phyloP scores from a whole-genome alignment of 2,888 invertebrate genomes.

The Oscheius sp. region DNA sequence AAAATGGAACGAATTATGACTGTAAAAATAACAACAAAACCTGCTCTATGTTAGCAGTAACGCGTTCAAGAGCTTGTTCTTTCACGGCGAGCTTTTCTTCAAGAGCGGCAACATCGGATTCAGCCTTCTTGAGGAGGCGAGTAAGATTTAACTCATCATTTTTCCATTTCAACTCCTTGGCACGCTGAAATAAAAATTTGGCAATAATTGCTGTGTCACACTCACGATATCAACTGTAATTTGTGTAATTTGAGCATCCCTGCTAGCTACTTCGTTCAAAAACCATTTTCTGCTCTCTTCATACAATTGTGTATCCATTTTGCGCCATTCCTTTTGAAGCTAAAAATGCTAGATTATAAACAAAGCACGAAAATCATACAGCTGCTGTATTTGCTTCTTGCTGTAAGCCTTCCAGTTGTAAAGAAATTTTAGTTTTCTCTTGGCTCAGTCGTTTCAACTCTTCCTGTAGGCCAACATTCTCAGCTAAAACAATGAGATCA shows the following conservation, averaged over 20 bases:
- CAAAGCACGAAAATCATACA: constrained; percentile 25
- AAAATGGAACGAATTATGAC: neutral
- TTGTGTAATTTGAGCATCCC: constrained; percentile 58
- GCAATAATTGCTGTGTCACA: neutral
- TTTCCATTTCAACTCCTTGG: constrained; percentile 39
- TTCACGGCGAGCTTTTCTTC: constrained; percentile 9
- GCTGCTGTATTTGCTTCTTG: constrained; percentile 41
- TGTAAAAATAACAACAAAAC: neutral
- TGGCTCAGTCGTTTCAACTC: constrained; percentile 37
- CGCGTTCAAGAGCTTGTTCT: constrained; percentile 27
- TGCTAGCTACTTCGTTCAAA: constrained; percentile 58
- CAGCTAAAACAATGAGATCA: constrained; percentile 31
- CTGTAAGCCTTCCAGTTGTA: constrained; percentile 37
- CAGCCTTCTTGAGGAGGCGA: constrained; percentile 8
- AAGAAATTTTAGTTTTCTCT: constrained; percentile 41
- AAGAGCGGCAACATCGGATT: constrained; percentile 12
- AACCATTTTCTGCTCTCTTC: constrained; percentile 50
- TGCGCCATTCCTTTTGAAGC: constrained; percentile 47
- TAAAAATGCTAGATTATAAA: constrained; percentile 36
- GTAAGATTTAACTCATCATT: constrained; percentile 31
- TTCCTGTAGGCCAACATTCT: constrained; percentile 43
- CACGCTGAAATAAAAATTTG: constrained; percentile 9
- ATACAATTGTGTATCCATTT: constrained; percentile 40
- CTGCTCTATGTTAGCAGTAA: constrained; percentile 24
- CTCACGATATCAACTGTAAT: constrained; percentile 57